Percentiles rank a stretch among this genome's conserved stretches.
phyloP scores from a whole-genome alignment of 1,140 invertebrate species.

The Muscidifurax raptorellus region DNA sequence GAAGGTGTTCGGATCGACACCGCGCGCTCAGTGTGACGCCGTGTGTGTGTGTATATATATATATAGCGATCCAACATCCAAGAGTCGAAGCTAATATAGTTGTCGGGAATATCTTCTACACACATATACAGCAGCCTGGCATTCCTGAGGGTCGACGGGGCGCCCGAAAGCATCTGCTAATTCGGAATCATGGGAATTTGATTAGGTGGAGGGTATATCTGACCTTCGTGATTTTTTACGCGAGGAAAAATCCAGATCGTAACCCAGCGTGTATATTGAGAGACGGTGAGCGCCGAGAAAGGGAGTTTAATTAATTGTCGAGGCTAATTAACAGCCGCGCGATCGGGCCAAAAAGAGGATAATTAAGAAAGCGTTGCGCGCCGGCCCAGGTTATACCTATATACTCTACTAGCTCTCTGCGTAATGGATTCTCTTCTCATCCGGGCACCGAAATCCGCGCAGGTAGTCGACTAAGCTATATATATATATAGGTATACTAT shows the following conservation, averaged over 20 bases:
- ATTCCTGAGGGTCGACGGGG: conserved; percentile 64
- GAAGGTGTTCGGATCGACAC: conserved; percentile 64
- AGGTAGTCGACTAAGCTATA: too few species aligned
- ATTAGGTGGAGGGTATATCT: conserved; percentile 61
- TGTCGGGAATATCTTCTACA: conserved; percentile 75
- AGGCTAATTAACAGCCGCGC: conserved; percentile 68
- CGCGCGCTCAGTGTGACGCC: conserved; percentile 25
- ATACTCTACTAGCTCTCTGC: too few species aligned
- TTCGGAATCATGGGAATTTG: conserved; percentile 76
- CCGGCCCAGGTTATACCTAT: too few species aligned
- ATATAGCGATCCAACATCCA: conserved; percentile 68
- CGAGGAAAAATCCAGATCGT: not conserved
- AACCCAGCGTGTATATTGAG: too few species aligned
- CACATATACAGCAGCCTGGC: conserved; percentile 71
- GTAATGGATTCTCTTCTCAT: too few species aligned
- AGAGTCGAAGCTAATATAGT: conserved; percentile 74
- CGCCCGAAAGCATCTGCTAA: conserved; percentile 76
- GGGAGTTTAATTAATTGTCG: conserved; percentile 66
- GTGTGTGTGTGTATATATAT: not conserved
- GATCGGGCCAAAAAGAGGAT: conserved; percentile 52
- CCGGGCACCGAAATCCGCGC: too few species aligned
- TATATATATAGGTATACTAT: conserved; percentile 42
- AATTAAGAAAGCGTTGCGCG: conserved; percentile 66
- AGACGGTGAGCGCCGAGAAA: too few species aligned
- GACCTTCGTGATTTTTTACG: not conserved